Evolutionary conservation across 2,888 invertebrate species (phyloP), one percentile per base, ranked within the genome.

Genomic region (Onthophagus sagittarius): DNA sequence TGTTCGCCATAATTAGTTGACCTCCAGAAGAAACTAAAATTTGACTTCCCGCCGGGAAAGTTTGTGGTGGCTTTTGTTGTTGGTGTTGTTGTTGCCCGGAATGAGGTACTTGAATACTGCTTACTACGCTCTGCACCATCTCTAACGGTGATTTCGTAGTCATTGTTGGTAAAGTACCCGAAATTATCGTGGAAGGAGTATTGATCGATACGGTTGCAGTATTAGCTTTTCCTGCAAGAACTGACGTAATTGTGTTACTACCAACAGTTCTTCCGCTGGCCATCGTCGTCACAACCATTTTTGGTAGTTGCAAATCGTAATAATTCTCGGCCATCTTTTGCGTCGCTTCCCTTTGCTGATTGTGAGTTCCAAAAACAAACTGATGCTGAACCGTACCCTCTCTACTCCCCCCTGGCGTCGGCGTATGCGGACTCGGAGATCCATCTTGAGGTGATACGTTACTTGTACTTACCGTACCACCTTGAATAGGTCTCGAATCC

Each of bases 391-490:
- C 15, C 13, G 65, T 64, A 15, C 71, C 72, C 63, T 64, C 72
- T 31, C 70, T 67, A 85, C 75, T 84, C 77, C 76, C 85, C 86
- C 72, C 75, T 76, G 84, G 82, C 72, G 86, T 88, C 62, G 85
- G 81, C 72, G 85, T 84, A 2, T 89, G 88, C 78, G 89, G 88
- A 33, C 90, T 89, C 1, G 90, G 90, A n/a, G 90, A 90, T 0
- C 90, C 89, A 76, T 89, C 89, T 75, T 91, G 91, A 0, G 93
- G 91, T 69, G 93, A 92, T 62, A 93, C 93, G 79, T 93, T 92
- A 82, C 94, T 94, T 0, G 94, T 94, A 78, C 94, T 94, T 7
- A 95, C 93, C 0, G 94, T 92, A 0, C 94, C 94, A 4, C 94
- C 94, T 83, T 95, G 94, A 75, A 94, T 94, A 0, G 94, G 94